A percentile compares a stretch with the other conserved stretches of the same genome.
These are phyloP conservation scores for Protodeltote pygarga DNA, from an alignment of 2,888 invertebrate genomes.

Conservation along the genomic window DNA sequence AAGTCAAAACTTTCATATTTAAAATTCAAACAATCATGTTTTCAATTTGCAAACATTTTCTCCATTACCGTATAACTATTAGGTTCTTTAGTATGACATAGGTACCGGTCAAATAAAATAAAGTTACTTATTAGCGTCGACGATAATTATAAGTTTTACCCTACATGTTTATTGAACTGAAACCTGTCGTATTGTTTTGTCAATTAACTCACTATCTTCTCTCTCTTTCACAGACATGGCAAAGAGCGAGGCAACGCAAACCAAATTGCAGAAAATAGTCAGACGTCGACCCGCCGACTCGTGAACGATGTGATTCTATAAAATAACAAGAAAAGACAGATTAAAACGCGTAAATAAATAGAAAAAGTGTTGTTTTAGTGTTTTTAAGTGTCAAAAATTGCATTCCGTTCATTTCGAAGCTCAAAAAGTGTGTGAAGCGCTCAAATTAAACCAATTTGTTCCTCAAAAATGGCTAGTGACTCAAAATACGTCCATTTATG, in stretches of 20 bases:
- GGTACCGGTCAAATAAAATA: neutral
- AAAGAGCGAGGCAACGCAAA: slow-evolving; percentile 49
- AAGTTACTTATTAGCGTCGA: slow-evolving; percentile 1
- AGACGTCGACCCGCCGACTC: slow-evolving; percentile 48
- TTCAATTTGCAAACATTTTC: neutral
- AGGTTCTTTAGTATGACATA: no score
- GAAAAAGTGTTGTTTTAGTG: slow-evolving; percentile 38
- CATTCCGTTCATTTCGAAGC: slow-evolving; percentile 54
- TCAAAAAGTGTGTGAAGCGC: slow-evolving; percentile 51
- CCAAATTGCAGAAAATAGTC: slow-evolving; percentile 47
- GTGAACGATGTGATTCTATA: slow-evolving; percentile 50
- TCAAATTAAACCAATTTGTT: slow-evolving; percentile 61
- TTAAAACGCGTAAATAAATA: slow-evolving; percentile 2
- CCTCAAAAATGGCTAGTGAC: slow-evolving; percentile 72
- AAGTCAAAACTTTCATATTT: neutral
- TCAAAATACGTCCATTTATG: slow-evolving; percentile 61
- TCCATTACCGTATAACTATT: neutral
- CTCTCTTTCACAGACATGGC: slow-evolving; percentile 72
- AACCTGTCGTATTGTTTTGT: slow-evolving; percentile 56
- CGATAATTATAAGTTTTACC: slow-evolving; percentile 31
- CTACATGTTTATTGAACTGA: slow-evolving; percentile 44
- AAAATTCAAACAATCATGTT: neutral
- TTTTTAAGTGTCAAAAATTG: slow-evolving; percentile 22
- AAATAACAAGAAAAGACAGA: slow-evolving; percentile 18
- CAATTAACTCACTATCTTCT: slow-evolving; percentile 63